Evolutionary conservation across 2,797 vertebrate genomes (phyloP), one percentile per base, ranked within the genome.

Genomic region (Podarcis lilfordi): DNA sequence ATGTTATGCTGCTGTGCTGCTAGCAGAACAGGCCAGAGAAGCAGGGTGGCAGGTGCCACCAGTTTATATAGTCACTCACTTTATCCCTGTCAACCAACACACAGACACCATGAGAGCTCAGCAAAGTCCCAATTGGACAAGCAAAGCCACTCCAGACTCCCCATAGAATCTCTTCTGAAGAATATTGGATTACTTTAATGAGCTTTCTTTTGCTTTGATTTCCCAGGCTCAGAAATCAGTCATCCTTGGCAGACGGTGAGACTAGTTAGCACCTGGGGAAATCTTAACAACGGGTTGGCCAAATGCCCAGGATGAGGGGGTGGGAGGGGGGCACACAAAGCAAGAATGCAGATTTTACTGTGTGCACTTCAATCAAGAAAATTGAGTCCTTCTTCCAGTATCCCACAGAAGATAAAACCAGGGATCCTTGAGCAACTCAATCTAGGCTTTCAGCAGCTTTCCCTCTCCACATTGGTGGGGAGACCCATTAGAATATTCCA

Each of bases 181-280:
- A 82, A 68, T 84, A 89, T 78, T 85, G 87, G 87, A 91, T 93
- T 91, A 92, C 79, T 86, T 71, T 40, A 85, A 66, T 66, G 86
- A 93, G 86, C 75, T 91, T 91, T 82, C 82, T 87, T 35, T 68
- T 86, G 75, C 61, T 85, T 94, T 93, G 93, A 91, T 88, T 64
- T 88, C 55, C 43, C 94, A 93, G 88, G 2, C 81, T 91, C 66
- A 0, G 0, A 93, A 93, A 84, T 89, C 91, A 89, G 75, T 94
- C 92, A 88, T 90, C 89, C 82, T 72, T 93, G 87, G 89, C 90
- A 93, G 84, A 80, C 69, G 64, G 81, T 66, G 19, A 91, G 61
- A 84, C 3, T 27, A 93, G 77, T 86, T 89, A 89, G 91, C 88
- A 90, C 8, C 75, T 85, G 91, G 88, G 80, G 90, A 91, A 91